Evolutionary conservation across 2,888 invertebrate genomes (phyloP).

Genomic region (Troides helena): DNA sequence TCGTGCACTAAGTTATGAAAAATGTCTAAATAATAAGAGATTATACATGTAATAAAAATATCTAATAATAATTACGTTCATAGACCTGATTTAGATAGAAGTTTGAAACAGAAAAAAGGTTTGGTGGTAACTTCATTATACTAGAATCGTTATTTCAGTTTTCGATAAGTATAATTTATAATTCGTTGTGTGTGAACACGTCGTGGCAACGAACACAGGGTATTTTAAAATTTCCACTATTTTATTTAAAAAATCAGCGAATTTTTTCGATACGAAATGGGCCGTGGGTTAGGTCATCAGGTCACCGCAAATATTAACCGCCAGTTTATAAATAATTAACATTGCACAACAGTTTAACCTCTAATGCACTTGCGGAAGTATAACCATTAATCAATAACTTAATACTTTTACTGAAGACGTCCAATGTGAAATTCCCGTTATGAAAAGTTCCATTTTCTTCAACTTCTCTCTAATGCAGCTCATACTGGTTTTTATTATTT

Average conservation of each 20-base stretch:
- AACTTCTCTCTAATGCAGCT: slow-evolving; percentile 23
- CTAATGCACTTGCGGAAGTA: not conserved
- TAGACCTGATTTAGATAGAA: not conserved
- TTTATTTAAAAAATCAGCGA: slow-evolving; percentile 29
- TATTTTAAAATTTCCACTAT: slow-evolving; percentile 18
- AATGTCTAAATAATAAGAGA: slow-evolving; percentile 5
- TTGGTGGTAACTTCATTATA: slow-evolving; percentile 22
- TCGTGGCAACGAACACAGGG: slow-evolving; percentile 14
- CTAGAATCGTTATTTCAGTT: slow-evolving; percentile 19
- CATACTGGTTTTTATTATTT: slow-evolving; percentile 34
- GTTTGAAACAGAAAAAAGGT: slow-evolving; percentile 8
- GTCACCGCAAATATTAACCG: slow-evolving; percentile 1
- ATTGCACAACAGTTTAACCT: not conserved
- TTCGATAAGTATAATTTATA: slow-evolving; percentile 18
- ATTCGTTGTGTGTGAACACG: slow-evolving; percentile 20
- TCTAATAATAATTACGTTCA: slow-evolving; percentile 1
- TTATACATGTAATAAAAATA: not conserved
- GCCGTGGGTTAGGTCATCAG: slow-evolving; percentile 12
- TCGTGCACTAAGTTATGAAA: slow-evolving; percentile 22
- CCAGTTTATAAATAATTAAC: not conserved
- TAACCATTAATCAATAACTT: not conserved
- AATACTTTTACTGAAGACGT: not conserved
- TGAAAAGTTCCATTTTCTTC: slow-evolving; percentile 7
- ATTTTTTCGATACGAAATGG: slow-evolving; percentile 20
- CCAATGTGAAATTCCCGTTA: slow-evolving; percentile 4